Evolutionary conservation across 2,888 invertebrate species (phyloP), one percentile per base, ranked within the genome.

Genomic region (Oscheius onirici): DNA sequence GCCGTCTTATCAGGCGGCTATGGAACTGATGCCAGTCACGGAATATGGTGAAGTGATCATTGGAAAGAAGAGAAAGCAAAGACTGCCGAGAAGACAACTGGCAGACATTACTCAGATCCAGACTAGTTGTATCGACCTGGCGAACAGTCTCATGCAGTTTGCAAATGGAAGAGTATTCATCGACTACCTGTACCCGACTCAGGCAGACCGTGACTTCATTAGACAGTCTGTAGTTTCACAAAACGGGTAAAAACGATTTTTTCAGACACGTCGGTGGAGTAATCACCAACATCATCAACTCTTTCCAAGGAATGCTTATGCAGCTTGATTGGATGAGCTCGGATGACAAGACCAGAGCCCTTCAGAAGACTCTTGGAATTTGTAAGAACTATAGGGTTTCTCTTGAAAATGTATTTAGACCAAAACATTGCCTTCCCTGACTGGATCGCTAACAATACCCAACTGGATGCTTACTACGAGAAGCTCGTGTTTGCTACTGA

Each of bases 131-230:
- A 34, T 61, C 15, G 13, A 13, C 24, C 28, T 72, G 55, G 76
- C 76, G 57, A 77, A 77, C 46, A 66, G 69, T 43, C 57, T 76
- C 65, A 74, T 83, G 78, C 76, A 76, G 41, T 82, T 78, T 44
- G 80, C 83, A 10, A 83, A 81, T 44, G 84, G 83, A 63, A 75
- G 84, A 46, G 78, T 84, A 3, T 84, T 83, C 72, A 73, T 84
- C 54, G 84, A 84, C 68, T 76, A 77, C 54, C 72, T 80, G 67
- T 84, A 81, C 69, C 82, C 83, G n/a, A 80, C 69, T 22, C 28
- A 28, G 0, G 28, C 60, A 1, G 73, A 76, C 34, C 69, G 76
- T 3, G 15, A n/a, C 11, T 61, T 54, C n/a, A 76, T 84, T 51
- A 73, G 79, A 51, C n/a, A 26, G 49, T 17, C n/a, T n/a, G n/a